Base-by-base conservation (phyloP, 1,140 invertebrate genomes). In the Laodelphax striatellus region DNA sequence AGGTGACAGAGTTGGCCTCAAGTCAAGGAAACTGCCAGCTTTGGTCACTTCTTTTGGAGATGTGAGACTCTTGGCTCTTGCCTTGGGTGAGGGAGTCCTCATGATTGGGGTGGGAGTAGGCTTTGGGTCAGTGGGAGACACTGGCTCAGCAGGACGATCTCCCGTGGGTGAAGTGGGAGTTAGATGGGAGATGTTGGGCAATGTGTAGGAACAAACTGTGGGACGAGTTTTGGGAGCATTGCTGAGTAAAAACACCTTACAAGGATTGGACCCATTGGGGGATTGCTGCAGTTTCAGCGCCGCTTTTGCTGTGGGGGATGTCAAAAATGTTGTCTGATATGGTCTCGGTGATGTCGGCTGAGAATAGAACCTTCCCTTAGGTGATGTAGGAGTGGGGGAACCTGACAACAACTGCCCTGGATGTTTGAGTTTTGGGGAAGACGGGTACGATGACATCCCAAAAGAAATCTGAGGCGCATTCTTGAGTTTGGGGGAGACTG, bases 381-480 rank as follows among this genome's bases (percentile, higher is more conserved):
- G 80, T 61, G 80, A 82, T 13, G 80, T 78, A 38, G 82, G 73
- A 24, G 79, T 78, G 21, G 80, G 79, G 14, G 64, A 62, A 11
- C 64, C 60, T 11, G 34, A 38, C 14, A 63, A 58, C 46, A 62
- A 62, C 53, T 41, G 58, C 28, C 57, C 52, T 19, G 62, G 62
- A 78, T 76, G 80, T 69, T 78, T 78, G 69, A 80, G 61, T 56
- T 67, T 67, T 5, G 65, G 86, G 1, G 85, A 87, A 10, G 85
- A 86, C 57, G 85, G 85, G 61, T 86, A 83, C 58, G 86, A 87
- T 9, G 59, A 58, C 17, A 64, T 57, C 11, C 65, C 65, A 52
- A 61, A 65, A 19, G 50, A 55, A 34, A 61, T 63, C 41, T 62
- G 61, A 31, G 62, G 62, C n/a, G 62, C 34, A 52, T 57, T 57